Base-by-base conservation (phyloP, 2,888 invertebrate species). In the Latrodectus hesperus region DNA sequence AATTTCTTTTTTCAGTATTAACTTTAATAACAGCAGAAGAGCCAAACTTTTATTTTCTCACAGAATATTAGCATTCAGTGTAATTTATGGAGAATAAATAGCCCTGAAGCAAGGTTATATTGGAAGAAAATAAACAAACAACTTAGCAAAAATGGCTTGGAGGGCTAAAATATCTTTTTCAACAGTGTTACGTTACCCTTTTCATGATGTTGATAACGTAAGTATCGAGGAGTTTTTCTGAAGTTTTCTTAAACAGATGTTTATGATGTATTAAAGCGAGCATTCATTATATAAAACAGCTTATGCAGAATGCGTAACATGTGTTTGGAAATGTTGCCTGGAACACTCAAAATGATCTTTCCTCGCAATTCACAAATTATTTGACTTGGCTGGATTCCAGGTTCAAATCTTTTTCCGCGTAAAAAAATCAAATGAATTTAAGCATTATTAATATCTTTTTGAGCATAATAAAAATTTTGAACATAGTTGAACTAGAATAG, bases 231-330 rank as follows among this genome's bases (percentile, higher is more conserved):
- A 16, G 16, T 16, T 22, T 22, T 22, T 16, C 55, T 16, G 51
- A 67, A 60, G 75, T 65, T 73, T 77, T 81, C 80, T 76, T 76
- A 75, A 85, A 80, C 85, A 85, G 80, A 80, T 85, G 85, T 85
- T 83, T 22, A 55, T 38, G 83, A 83, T 76, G 76, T 67, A 51
- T 22, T 22, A 70, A 22, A 68, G 67, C 16, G 73, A 65, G 60
- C 80, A 86, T 86, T 86, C 71, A 76, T 86, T 80, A 81, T 2
- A 55, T 10, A n/a, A 64, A 55, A 22, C 52, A 71, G 64, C 77
- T 78, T 77, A 71, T 52, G 51, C 26, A 65, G 73, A 84, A 84
- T 78, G 22, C 26, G 53, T 49, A 64, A 17, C 53, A 73, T 83
- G n/a, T 55, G 53, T 65, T 71, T 74, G 16, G 1, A 22, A 22